Percentiles rank a stretch among this genome's conserved stretches.
phyloP scores from a whole-genome alignment of 2,113 vertebrate genomes.

The Rhinoderma darwinii region DNA sequence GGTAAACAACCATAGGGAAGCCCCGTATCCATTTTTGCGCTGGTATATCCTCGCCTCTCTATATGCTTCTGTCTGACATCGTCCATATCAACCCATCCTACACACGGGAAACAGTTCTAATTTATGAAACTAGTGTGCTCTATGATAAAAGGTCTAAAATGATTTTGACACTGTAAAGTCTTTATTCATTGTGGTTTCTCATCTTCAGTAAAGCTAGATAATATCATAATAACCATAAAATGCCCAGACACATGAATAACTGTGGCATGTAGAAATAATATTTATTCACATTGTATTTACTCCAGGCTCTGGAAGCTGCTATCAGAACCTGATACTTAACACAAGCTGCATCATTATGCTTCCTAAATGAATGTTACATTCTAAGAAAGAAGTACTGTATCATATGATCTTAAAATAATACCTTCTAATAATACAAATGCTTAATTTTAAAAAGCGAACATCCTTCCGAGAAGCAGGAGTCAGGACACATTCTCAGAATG shows the following conservation, averaged over 20 bases:
- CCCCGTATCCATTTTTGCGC: too few relatives aligned
- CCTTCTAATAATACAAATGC: background rate
- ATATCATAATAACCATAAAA: background rate
- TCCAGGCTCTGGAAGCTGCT: background rate
- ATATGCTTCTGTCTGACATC: too few relatives aligned
- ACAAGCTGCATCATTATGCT: background rate
- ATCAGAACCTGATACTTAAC: background rate
- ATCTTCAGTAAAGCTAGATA: background rate
- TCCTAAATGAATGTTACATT: background rate
- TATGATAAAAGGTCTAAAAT: too few relatives aligned
- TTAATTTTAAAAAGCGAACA: slow-evolving; percentile 2
- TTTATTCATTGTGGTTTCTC: too few relatives aligned
- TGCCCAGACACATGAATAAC: background rate
- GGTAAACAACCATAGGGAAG: too few relatives aligned
- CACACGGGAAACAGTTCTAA: too few relatives aligned
- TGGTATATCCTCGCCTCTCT: too few relatives aligned
- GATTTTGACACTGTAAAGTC: too few relatives aligned
- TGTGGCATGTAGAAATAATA: background rate
- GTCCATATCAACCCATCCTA: too few relatives aligned
- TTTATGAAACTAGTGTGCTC: too few relatives aligned
- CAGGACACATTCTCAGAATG: slow-evolving; percentile 16
- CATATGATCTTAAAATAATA: background rate
- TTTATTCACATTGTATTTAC: background rate
- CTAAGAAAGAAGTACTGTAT: background rate
- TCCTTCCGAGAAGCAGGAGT: slow-evolving; percentile 4